Percentiles rank a stretch among this genome's conserved stretches.
These are phyloP conservation scores for Riparia riparia DNA, from an alignment of 2,113 vertebrate species.

Conservation along the genomic window DNA sequence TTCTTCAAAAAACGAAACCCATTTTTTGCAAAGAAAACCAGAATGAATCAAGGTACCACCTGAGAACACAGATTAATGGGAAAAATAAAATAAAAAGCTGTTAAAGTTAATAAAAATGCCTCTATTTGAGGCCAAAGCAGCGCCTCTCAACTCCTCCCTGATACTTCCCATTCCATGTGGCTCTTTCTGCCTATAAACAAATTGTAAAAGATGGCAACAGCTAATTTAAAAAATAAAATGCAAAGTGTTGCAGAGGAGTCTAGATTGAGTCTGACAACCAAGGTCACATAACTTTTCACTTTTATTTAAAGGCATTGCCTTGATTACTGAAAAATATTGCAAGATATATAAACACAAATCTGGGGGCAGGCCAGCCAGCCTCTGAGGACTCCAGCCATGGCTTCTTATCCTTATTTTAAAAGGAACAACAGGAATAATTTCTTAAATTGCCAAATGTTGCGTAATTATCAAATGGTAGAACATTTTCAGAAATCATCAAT, in stretches of 20 bases:
- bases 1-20: neutral
- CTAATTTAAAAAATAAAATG: slow-evolving; percentile 80
- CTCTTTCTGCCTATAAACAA: slow-evolving; percentile 65
- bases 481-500: slow-evolving; percentile 4
- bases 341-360: neutral
- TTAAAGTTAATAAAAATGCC: slow-evolving; percentile 24
- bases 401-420: neutral
- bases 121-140: neutral
- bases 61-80: neutral
- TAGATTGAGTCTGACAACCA: slow-evolving; percentile 78
- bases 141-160: slow-evolving; percentile 6
- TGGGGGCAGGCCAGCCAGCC: neutral
- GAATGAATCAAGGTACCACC: neutral
- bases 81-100: neutral
- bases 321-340: slow-evolving; percentile 45
- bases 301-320: slow-evolving; percentile 68
- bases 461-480: slow-evolving; percentile 45
- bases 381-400: neutral
- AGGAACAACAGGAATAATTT: neutral
- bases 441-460: neutral
- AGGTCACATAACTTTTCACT: slow-evolving; percentile 76
- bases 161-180: neutral
- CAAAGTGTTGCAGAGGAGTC: slow-evolving; percentile 46
- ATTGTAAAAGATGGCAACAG: slow-evolving; percentile 75
- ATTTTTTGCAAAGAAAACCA: neutral